Base-by-base conservation (phyloP, 2,113 vertebrate genomes). In the Pseudopodoces humilis region DNA sequence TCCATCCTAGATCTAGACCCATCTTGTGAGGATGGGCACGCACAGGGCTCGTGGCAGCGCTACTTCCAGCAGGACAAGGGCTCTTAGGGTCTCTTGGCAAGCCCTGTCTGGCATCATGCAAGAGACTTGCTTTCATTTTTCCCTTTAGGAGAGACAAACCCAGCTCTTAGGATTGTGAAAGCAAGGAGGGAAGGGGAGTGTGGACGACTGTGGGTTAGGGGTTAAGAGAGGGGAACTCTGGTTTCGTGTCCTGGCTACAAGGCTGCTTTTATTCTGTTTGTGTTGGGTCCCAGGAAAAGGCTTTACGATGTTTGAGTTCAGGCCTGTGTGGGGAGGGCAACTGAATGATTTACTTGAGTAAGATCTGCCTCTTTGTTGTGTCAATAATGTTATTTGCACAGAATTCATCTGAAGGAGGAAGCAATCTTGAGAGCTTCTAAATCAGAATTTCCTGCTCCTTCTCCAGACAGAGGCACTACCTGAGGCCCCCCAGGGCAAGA, bases 251-350 rank as follows among this genome's bases (percentile, higher is more conserved):
- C 15, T 7, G 27, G 24, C 75, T 79, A 39, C 33, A 55, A 68
- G 35, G 14, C 31, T 83, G n/a, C 43, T 79, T 81, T 92, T 91
- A 20, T 90, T 85, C 53, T 58, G 85, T 72, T 49, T 79, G 63
- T 72, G 41, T 35, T 47, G 17, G 46, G 68, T 79, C 67, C 67
- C 30, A 70, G 63, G 55, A 85, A 85, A 60, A 74, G 59, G 9
- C 39, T 90, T 93, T 88, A 83, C 6, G n/a, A 81, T 90, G 35
- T 83, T 93, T 96, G 68, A 59, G 35, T 75, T 95, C n/a, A 31
- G 82, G 53, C 46, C 53, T 0, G 0, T 4, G 7, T 16, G 37
- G 37, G 58, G 35, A 83, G 60, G 47, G 39, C 43, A n/a, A 9
- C 4, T 50, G 69, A 33, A 37, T 64, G 44, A 39, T 75, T 84